Percentiles rank a stretch among this genome's conserved stretches.
These are phyloP conservation scores for Chrysochloris asiatica DNA, from an alignment of 2,113 vertebrate genomes.

Conservation along the genomic window DNA sequence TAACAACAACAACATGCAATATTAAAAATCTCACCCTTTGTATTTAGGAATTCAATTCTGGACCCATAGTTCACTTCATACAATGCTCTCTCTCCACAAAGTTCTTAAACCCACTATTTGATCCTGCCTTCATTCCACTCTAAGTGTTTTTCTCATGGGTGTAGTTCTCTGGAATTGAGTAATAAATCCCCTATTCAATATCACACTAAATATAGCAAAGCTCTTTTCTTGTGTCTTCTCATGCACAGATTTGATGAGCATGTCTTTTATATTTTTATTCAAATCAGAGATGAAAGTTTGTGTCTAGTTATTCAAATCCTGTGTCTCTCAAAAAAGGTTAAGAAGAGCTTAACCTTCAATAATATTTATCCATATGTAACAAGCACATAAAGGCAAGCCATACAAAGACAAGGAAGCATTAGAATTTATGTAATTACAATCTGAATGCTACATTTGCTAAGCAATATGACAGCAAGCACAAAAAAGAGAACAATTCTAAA, in stretches of 20 bases:
- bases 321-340: not conserved
- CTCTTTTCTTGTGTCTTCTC: not conserved
- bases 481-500: slow-evolving; percentile 60
- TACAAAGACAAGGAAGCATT: slow-evolving; percentile 55
- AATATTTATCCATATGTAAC: slow-evolving; percentile 42
- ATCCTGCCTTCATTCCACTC: not conserved
- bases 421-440: slow-evolving; percentile 65
- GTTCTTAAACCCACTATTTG: not conserved
- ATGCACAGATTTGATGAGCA: not conserved
- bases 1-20: too few relatives aligned
- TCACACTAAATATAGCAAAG: not conserved
- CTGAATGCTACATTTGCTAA: slow-evolving; percentile 36
- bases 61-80: not conserved
- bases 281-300: not conserved
- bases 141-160: not conserved
- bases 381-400: slow-evolving; percentile 41
- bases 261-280: slow-evolving; percentile 19
- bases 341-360: slow-evolving; percentile 37
- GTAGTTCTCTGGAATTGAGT: not conserved
- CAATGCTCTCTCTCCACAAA: not conserved
- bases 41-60: not conserved
- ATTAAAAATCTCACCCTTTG: not conserved
- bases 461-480: slow-evolving; percentile 50
- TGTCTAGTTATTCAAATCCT: slow-evolving; percentile 20
- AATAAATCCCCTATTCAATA: not conserved